Conservation (phyloP, 2,113 vertebrate species). For the Rhabdomys dilectus region DNA sequence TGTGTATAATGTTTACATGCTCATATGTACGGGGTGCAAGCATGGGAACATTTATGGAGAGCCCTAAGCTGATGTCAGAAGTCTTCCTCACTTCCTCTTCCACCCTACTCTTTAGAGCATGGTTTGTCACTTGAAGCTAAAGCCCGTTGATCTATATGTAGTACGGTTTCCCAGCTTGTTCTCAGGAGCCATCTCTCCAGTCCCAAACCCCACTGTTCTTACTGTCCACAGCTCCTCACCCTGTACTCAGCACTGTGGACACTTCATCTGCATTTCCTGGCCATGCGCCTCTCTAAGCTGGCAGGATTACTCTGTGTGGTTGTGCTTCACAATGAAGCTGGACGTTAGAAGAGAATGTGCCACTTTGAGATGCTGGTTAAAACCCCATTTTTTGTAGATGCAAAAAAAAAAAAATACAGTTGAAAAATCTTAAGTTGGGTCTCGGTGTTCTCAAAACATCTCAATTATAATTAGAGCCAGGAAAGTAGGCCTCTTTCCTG, state of each 20-base stretch:
- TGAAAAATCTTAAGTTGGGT: background rate
- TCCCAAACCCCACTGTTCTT: background rate
- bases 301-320: background rate
- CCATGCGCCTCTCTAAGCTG: background rate
- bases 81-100: background rate
- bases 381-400: background rate
- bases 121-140: background rate
- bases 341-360: background rate
- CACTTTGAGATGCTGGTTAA: background rate
- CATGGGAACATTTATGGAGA: background rate
- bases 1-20: background rate
- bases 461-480: background rate
- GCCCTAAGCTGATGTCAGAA: background rate
- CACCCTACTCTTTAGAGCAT: background rate
- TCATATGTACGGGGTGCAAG: background rate
- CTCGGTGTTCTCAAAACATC: background rate
- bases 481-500: background rate
- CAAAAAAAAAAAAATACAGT: conserved; percentile 31
- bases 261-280: background rate
- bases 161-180: background rate
- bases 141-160: background rate
- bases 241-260: background rate
- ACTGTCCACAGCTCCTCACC: background rate
- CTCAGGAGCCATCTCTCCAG: background rate
- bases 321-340: background rate